Evolutionary conservation across 1,140 invertebrate genomes (phyloP).

Genomic region (Hylaeus volcanicus): DNA sequence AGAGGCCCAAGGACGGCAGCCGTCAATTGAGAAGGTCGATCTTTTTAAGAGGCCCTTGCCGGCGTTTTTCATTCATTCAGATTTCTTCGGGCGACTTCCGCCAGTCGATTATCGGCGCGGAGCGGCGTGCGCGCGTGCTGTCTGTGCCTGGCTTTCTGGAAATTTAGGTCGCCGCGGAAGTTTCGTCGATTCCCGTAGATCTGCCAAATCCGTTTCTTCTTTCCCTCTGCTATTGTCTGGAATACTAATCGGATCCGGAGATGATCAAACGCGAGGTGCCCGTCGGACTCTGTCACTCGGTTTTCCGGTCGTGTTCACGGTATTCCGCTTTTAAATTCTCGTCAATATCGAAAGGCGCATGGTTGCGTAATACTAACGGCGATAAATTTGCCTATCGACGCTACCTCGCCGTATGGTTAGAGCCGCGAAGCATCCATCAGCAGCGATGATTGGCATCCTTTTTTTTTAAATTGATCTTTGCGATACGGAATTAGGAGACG

Average conservation of each 20-base stretch:
- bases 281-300: no score
- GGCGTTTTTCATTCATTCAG: conserved; percentile 78
- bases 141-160: background rate
- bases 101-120: conserved; percentile 58
- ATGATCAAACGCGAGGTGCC: no score
- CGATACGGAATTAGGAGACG: background rate
- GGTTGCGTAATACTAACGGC: no score
- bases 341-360: no score
- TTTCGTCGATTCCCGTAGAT: background rate
- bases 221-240: no score
- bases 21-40: conserved; percentile 79
- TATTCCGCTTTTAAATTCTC: no score
- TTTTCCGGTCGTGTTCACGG: no score
- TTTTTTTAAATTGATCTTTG: background rate
- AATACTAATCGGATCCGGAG: no score
- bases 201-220: no score
- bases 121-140: background rate
- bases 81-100: conserved; percentile 73
- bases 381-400: no score
- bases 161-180: conserved; percentile 15
- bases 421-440: no score
- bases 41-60: conserved; percentile 75
- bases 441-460: background rate
- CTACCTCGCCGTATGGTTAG: no score
- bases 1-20: conserved; percentile 71